Evolutionary conservation across 2,797 vertebrate genomes (phyloP), one percentile per base, ranked within the genome.

Genomic region (Chloroceryle amazona): DNA sequence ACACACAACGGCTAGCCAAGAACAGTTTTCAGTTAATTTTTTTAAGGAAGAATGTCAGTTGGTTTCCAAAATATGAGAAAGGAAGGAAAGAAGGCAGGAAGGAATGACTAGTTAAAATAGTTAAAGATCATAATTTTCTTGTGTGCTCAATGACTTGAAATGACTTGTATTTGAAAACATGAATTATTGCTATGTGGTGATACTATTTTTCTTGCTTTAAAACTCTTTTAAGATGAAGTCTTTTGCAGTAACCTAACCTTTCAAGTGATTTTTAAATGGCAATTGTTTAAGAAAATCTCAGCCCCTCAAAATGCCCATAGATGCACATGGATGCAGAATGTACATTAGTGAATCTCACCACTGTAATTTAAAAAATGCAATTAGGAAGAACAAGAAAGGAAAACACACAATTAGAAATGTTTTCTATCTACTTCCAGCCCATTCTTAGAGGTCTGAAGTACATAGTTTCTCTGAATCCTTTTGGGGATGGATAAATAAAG

Each of bases 51-150:
- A 96, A 95, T 93, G 93, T n/a, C 90, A 86, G 29, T 54, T 76
- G 91, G 93, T 93, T 97, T 98, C 97, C 86, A 96, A 97, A 97
- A 76, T 89, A 95, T 90, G 95, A 97, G 94, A 95, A 89, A 96
- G 92, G 83, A 96, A 96, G 92, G 96, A 96, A 92, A 94, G 96
- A 90, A 78, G 78, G 54, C 82, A 96, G 87, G 94, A 96, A 97
- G 52, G 73, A 96, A 97, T 93, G 73, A 88, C 90, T 96, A 37
- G 8, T 97, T 95, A 95, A 96, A 98, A 93, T 87, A 84, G 79
- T 49, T 94, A 88, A 90, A 90, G 73, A 83, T 91, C 88, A 81
- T 88, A 91, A 91, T 93, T 94, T 96, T 86, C 73, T 88, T 75
- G 16, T 83, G 67, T 58, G 54, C 51, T 90, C 8, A 5, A 42